Evolutionary conservation across 1,140 invertebrate genomes (phyloP).

Genomic region (Drosophila insularis): DNA sequence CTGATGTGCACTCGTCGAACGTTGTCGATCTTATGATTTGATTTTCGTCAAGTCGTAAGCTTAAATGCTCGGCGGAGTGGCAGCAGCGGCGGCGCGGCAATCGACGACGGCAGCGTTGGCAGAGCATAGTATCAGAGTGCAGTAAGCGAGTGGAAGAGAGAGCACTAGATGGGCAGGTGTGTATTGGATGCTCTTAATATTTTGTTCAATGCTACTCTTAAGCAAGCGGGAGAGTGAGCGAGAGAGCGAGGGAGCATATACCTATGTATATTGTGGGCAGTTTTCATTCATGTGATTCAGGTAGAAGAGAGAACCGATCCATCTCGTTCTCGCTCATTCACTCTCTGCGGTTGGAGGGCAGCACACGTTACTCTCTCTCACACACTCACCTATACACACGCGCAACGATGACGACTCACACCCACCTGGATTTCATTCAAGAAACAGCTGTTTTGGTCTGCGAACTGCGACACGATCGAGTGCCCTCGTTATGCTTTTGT

Average conservation of each 20-base stretch:
- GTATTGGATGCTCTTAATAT: constrained; percentile 50
- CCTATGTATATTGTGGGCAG: constrained; percentile 1
- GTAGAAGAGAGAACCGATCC: constrained; percentile 36
- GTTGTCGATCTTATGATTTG: constrained; percentile 82
- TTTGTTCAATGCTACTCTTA: constrained; percentile 13
- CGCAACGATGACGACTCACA: constrained; percentile 32
- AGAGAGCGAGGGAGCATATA: constrained; percentile 48
- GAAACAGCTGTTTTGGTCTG: constrained; percentile 70
- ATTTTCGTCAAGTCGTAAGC: constrained; percentile 73
- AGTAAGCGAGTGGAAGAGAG: constrained; percentile 59
- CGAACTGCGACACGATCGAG: constrained; percentile 76
- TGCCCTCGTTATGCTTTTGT: constrained; percentile 70
- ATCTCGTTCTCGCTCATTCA: constrained; percentile 4
- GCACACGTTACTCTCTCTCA: not conserved
- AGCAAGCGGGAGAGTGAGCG: constrained; percentile 37
- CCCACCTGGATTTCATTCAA: constrained; percentile 75
- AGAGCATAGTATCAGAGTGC: constrained; percentile 12
- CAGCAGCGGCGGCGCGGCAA: constrained; percentile 19
- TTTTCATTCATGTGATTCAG: constrained; percentile 68
- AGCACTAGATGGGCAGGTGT: constrained; percentile 67
- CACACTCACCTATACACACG: constrained; percentile 10
- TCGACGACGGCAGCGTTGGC: not conserved
- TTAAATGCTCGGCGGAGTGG: constrained; percentile 61
- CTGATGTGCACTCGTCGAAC: constrained; percentile 65
- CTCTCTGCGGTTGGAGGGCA: constrained; percentile 35